Percentiles rank a stretch among this genome's conserved stretches.
Evolutionary conservation across 1,140 invertebrate genomes (phyloP).

Genomic region (Chrysoperla carnea): DNA sequence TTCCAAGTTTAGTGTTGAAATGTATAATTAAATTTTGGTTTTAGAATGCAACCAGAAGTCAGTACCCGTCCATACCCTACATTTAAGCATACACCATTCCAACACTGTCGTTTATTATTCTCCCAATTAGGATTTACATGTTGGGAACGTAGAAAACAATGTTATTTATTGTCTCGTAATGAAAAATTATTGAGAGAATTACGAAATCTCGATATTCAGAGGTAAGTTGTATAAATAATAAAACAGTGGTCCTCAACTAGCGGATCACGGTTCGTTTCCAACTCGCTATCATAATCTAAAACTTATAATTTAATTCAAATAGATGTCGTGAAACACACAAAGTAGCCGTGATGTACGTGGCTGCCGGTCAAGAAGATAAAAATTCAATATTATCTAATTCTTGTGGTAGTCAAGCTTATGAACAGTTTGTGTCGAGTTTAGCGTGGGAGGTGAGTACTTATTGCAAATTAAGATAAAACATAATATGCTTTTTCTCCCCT

Average conservation of each 20-base stretch:
- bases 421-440: conserved; percentile 83
- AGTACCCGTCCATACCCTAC: conserved; percentile 7
- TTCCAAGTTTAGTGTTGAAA: too few species aligned
- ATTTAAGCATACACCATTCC: conserved; percentile 40
- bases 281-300: too few species aligned
- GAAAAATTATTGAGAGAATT: conserved; percentile 82
- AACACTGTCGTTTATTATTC: conserved; percentile 72
- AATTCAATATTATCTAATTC: conserved; percentile 73
- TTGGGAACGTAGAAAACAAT: conserved; percentile 69
- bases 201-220: conserved; percentile 81
- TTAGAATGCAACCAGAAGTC: conserved; percentile 11
- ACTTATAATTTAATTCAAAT: too few species aligned
- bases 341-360: conserved; percentile 91
- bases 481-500: too few species aligned
- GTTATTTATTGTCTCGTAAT: conserved; percentile 78
- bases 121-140: conserved; percentile 79
- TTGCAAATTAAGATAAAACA: too few species aligned
- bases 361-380: conserved; percentile 91
- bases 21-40: neutral
- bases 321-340: conserved; percentile 94
- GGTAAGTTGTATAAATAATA: conserved; percentile 18
- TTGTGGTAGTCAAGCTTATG: conserved; percentile 78
- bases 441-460: conserved; percentile 99
- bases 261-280: too few species aligned
- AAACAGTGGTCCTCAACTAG: neutral